Evolutionary conservation across 2,113 vertebrate species (phyloP).

Genomic region (Potamarius usumacintae): DNA sequence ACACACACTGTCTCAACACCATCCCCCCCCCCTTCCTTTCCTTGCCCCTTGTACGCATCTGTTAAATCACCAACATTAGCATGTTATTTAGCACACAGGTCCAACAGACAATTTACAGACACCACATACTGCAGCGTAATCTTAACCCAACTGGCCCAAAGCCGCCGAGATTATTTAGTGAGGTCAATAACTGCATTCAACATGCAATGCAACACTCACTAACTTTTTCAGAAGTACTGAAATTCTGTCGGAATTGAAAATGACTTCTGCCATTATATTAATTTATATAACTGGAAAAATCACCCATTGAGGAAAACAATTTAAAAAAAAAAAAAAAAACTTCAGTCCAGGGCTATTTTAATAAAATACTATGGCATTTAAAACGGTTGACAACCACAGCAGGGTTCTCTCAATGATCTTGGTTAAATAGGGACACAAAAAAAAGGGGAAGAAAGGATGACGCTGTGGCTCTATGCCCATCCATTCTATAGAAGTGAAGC

Average conservation of each 20-base stretch:
- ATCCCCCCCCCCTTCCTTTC: neutral
- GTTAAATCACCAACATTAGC: neutral
- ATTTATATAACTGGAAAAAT: neutral
- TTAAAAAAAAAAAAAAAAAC: neutral
- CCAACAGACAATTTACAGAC: no score
- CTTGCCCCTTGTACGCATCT: no score
- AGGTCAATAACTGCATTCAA: neutral
- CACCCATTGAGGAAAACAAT: neutral
- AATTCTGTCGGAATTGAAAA: no score
- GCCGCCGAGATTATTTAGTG: neutral
- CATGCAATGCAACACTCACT: neutral
- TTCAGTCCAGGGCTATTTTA: neutral
- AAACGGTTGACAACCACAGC: neutral
- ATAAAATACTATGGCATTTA: neutral
- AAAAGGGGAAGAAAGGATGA: no score
- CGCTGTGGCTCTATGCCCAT: no score
- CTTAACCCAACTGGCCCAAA: neutral
- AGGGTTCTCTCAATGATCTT: neutral
- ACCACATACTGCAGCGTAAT: neutral
- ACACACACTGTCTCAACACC: neutral
- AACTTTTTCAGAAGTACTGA: neutral
- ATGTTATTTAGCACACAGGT: neutral
- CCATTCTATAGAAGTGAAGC: no score
- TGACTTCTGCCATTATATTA: neutral
- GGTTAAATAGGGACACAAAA: neutral